Conservation (phyloP, 2,113 vertebrate genomes). For the Sminthopsis crassicaudata region DNA sequence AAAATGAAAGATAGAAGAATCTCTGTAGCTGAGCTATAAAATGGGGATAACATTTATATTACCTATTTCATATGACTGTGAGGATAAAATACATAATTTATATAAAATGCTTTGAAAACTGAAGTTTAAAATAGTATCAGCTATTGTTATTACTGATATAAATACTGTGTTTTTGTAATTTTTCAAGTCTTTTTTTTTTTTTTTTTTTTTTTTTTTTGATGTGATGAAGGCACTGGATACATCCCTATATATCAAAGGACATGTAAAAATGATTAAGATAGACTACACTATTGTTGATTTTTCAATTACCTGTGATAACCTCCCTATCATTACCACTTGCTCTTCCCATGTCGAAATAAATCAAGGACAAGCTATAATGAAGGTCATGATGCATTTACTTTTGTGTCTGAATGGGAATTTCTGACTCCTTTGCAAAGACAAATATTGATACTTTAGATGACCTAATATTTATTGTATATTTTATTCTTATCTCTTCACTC, state of each 20-base stretch:
- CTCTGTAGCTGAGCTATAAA: background rate
- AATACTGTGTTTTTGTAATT: background rate
- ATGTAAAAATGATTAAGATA: background rate
- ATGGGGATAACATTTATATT: background rate
- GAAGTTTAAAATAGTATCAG: background rate
- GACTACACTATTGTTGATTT: background rate
- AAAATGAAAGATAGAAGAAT: background rate
- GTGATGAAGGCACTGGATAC: background rate
- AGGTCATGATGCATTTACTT: background rate
- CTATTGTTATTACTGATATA: background rate
- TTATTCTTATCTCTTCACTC: slow-evolving; percentile 10
- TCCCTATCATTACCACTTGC: background rate
- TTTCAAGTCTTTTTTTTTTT: background rate
- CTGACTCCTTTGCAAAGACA: background rate
- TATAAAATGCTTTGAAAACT: background rate
- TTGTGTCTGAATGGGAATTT: background rate
- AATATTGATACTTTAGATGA: background rate
- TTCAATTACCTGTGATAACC: background rate
- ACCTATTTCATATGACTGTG: background rate
- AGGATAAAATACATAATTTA: background rate
- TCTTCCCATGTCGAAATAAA: background rate
- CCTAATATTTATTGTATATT: background rate
- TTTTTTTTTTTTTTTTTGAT: background rate
- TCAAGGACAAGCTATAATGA: background rate
- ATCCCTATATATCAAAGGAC: background rate